These are phyloP conservation scores for Novumbra hubbsi DNA, from an alignment of 2,797 vertebrate genomes.

Conservation along the genomic window DNA sequence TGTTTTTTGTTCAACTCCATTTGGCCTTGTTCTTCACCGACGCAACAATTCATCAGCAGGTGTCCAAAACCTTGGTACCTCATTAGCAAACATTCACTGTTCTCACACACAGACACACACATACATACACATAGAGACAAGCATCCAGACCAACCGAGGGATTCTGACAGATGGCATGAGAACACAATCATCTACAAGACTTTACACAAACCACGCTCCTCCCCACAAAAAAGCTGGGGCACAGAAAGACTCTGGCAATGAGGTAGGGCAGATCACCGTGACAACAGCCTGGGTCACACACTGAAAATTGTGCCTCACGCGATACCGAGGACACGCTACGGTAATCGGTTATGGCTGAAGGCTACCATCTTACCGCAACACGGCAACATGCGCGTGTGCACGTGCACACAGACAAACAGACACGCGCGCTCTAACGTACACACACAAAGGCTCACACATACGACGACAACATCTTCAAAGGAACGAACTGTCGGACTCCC, in stretches of 20 bases:
- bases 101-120: not conserved
- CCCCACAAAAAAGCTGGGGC: too few species aligned
- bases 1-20: too few species aligned
- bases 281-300: not conserved
- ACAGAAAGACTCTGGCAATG: not conserved
- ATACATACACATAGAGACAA: slow-evolving; percentile 1
- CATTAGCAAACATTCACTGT: too few species aligned
- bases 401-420: slow-evolving; percentile 16
- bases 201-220: not conserved
- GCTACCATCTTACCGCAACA: not conserved
- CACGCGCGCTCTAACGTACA: slow-evolving; percentile 6
- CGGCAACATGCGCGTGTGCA: too few species aligned
- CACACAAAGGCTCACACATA: slow-evolving; percentile 12
- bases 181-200: not conserved
- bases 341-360: not conserved
- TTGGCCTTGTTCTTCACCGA: too few species aligned
- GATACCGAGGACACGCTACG: not conserved
- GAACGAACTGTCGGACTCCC: not conserved
- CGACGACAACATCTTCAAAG: not conserved
- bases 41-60: too few species aligned
- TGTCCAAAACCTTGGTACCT: too few species aligned
- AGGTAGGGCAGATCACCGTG: not conserved
- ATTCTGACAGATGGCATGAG: slow-evolving; percentile 7
- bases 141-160: not conserved
- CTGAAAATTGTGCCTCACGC: not conserved